Conservation (phyloP, 2,113 vertebrate genomes). For the Panurus biarmicus region DNA sequence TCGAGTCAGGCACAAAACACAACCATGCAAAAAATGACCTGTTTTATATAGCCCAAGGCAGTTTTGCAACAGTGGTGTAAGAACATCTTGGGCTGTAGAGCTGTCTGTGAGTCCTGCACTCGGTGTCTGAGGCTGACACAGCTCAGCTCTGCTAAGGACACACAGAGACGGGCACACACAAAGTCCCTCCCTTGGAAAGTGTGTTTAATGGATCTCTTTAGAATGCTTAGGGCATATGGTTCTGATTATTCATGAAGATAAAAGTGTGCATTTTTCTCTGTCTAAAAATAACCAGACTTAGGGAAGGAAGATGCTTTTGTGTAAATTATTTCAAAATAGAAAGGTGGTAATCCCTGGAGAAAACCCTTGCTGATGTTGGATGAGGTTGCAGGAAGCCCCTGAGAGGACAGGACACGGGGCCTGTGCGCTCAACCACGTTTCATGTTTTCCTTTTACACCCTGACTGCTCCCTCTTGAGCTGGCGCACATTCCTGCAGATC, state of each 20-base stretch:
- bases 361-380: background rate
- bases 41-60: background rate
- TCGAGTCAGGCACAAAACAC: background rate
- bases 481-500: background rate
- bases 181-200: background rate
- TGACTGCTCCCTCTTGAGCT: background rate
- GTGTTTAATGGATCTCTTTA: background rate
- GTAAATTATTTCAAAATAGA: slow-evolving; percentile 37
- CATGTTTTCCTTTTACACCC: background rate
- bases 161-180: background rate
- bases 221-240: slow-evolving; percentile 31
- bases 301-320: slow-evolving; percentile 20
- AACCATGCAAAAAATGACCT: background rate
- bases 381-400: background rate
- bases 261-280: background rate
- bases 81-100: background rate
- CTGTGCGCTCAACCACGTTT: background rate
- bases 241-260: slow-evolving; percentile 55
- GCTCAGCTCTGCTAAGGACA: background rate
- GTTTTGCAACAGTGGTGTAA: background rate
- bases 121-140: background rate
- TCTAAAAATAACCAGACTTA: slow-evolving; percentile 16
- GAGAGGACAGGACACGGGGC: background rate
- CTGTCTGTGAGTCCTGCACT: background rate
- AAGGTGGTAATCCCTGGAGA: slow-evolving; percentile 32